Base-by-base conservation (phyloP, 23 tunicate genomes). In the Trididemnum miniatum region DNA sequence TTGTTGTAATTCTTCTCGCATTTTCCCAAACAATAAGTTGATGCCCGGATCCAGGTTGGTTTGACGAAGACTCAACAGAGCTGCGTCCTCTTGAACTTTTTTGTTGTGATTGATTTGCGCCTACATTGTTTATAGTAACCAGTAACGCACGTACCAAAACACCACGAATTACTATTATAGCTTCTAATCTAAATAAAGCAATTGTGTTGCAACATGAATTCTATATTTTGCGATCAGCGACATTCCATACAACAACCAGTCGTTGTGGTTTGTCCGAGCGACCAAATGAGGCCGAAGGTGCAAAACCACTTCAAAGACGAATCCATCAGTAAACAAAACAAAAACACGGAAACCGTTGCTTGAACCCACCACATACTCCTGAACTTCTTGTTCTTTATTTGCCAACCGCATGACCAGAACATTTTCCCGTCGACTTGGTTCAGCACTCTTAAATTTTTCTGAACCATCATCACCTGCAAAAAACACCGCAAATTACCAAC, bases 351-450 rank as follows among this genome's bases (percentile, higher is more conserved):
- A 44, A 44, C 9, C 9, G 15, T 44, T n/a, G n/a, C n/a, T n/a
- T n/a, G n/a, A n/a, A 44, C 54, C 9, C 9, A 91, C 99, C 51
- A 90, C 92, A 81, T 62, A 83, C 1, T 95, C 94, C 52, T 95
- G 99, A 52, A 89, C 65, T 65, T 95, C 95, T 78, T 95, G 99
- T 50, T 95, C 95, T 63, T 87, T 89, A 31, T 92, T 91, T 0
- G 92, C 87, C 0, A 95, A 81, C 76, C 95, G 81, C 99, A 95
- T 81, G 20, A 86, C 91, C 37, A 95, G 51, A 34, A 95, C 91
- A 78, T 89, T 86, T 78, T 95, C 99, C 1, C 95, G 83, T 22
- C 99, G 86, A 71, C 85, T 82, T 38, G 95, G 44, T 78, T 95
- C 99, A 4, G 57, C 49, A 51, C 27, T 74, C 27, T 84, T 88